phyloP scores from a whole-genome alignment of 2,888 invertebrate genomes.

The Xestia rhomboidea region DNA sequence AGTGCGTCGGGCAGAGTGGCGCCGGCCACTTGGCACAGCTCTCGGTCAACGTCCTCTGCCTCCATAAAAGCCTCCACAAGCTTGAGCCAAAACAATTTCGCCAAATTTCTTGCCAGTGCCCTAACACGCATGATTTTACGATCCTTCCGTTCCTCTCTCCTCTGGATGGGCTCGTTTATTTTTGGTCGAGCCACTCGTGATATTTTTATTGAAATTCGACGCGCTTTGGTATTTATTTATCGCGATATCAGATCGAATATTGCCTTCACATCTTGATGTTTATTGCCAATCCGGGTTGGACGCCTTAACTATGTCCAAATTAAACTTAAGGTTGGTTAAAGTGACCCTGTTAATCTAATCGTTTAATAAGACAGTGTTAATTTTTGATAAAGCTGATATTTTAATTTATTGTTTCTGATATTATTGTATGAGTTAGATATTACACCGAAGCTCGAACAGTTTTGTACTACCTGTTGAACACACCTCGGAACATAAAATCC shows the following conservation, averaged over 20 bases:
- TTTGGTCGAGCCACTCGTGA: conserved; percentile 74
- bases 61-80: conserved; percentile 88
- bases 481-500: conserved; percentile 5
- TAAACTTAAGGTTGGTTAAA: conserved; percentile 49
- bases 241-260: conserved; percentile 81
- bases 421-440: conserved; percentile 6
- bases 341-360: conserved; percentile 52
- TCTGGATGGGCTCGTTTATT: conserved; percentile 80
- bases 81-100: conserved; percentile 89
- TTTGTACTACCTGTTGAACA: conserved; percentile 35
- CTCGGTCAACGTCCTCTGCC: conserved; percentile 88
- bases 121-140: conserved; percentile 88
- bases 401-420: conserved; percentile 20
- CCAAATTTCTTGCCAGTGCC: conserved; percentile 88
- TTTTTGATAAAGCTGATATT: conserved; percentile 49
- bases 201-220: conserved; percentile 83
- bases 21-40: conserved; percentile 88
- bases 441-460: not conserved
- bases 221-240: conserved; percentile 79
- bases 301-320: conserved; percentile 64
- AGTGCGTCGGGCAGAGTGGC: conserved; percentile 88
- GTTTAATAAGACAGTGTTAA: conserved; percentile 61
- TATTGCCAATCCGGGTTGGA: conserved; percentile 68
- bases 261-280: conserved; percentile 73
- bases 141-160: conserved; percentile 78